A percentile compares a stretch with the other conserved stretches of the same genome.
Evolutionary conservation across 1,140 invertebrate species (phyloP).

Genomic region (Drosophila bocqueti): DNA sequence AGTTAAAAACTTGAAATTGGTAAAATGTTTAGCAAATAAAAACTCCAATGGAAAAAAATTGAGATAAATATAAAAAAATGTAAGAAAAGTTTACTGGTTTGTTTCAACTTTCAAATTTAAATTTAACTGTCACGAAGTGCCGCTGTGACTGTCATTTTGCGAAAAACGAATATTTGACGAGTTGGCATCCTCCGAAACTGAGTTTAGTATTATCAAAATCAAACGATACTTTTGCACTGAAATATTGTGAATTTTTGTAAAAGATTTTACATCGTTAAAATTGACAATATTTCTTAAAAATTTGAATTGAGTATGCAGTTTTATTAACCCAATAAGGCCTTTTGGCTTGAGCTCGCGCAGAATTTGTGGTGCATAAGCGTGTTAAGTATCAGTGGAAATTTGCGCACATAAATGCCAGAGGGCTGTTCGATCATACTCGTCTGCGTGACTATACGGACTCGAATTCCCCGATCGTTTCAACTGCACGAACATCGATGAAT

Average conservation of each 20-base stretch:
- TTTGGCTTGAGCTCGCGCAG: background rate
- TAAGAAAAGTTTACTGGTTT: background rate
- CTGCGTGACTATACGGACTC: slow-evolving; percentile 19
- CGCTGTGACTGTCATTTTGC: too few relatives aligned
- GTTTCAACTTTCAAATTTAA: background rate
- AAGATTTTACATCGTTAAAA: too few relatives aligned
- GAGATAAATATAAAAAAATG: slow-evolving; percentile 56
- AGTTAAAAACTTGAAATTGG: slow-evolving; percentile 80
- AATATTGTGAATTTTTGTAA: too few relatives aligned
- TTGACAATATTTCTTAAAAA: too few relatives aligned
- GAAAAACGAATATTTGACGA: too few relatives aligned
- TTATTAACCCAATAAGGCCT: background rate
- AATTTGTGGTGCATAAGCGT: slow-evolving; percentile 46
- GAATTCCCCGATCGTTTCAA: background rate
- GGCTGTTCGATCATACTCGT: background rate
- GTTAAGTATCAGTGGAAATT: background rate
- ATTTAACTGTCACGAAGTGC: too few relatives aligned
- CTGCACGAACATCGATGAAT: background rate
- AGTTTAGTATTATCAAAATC: too few relatives aligned
- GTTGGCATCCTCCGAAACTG: too few relatives aligned
- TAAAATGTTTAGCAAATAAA: slow-evolving; percentile 78
- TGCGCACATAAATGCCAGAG: background rate
- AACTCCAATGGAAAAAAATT: slow-evolving; percentile 63
- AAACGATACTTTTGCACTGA: too few relatives aligned
- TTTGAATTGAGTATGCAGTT: too few relatives aligned